These are phyloP conservation scores for Capreolus pygargus DNA, from an alignment of 2,113 vertebrate species.

Conservation along the genomic window DNA sequence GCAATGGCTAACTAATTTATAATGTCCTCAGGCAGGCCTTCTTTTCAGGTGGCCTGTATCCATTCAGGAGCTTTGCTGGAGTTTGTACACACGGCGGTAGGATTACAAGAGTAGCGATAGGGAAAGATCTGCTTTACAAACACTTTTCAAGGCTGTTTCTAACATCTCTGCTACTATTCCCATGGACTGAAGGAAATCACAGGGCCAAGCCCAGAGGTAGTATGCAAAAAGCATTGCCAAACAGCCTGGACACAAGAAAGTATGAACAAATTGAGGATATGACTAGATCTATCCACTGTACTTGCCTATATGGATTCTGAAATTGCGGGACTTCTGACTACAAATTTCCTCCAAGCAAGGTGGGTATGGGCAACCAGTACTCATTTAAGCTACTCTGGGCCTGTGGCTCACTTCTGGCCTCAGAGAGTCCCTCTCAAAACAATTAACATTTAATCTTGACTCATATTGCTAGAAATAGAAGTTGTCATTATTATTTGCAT, in stretches of 20 bases:
- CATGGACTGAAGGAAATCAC: background rate
- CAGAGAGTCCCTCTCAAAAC: too few species aligned
- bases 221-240: background rate
- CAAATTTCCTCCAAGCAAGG: background rate
- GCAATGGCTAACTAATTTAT: background rate
- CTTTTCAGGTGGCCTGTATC: background rate
- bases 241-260: background rate
- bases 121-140: background rate
- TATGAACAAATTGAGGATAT: background rate
- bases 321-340: background rate
- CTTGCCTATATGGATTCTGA: background rate
- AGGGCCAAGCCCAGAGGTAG: background rate
- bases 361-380: accelerated
- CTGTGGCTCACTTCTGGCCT: background rate
- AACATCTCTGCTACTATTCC: background rate
- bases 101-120: background rate
- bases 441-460: background rate
- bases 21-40: background rate
- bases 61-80: background rate
- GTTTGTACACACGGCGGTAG: background rate
- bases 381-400: background rate
- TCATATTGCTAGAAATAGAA: background rate
- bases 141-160: background rate
- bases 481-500: background rate
- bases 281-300: background rate